Evolutionary conservation across 2,113 vertebrate genomes (phyloP), one percentile per base, ranked within the genome.

Genomic region (Cricetomys ansorgei): DNA sequence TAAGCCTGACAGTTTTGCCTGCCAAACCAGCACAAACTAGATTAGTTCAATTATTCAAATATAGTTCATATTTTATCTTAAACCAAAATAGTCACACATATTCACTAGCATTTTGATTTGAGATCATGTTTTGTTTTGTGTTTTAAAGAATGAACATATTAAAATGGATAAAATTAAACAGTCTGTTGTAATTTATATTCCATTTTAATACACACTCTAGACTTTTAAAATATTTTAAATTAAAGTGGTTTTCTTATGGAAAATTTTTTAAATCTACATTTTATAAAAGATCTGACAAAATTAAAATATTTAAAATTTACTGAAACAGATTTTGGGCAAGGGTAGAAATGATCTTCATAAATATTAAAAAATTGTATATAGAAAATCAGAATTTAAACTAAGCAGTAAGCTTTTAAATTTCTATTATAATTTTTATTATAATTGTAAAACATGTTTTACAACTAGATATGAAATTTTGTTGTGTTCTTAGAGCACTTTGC

Each of bases 301-400:
- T 75, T 88, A 5, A 84, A 43, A 37, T 59, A 53, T 96, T 81
- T 67, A 53, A 83, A 89, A 76, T 43, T 92, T 91, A 83, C 10
- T 65, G 7, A 72, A 34, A 76, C 0, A 37, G 57, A 57, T 40
- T 91, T 86, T 91, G 40, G n/a, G 2, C 29, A 7, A 87, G 2
- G 3, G 8, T 23, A 65, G 48, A 94, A 94, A 92, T 8, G 79
- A 69, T 1, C 3, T 80, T 91, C 17, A 40, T 87, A 96, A 92
- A 45, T 73, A 77, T 37, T 53, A 53, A 37, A 27, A 45, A 45
- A 6, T 70, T 55, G 37, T 59, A 7, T 80, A 59, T 93, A 13
- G 43, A 88, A 3, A 5, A 19, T 5, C 92, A 91, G 1, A 83
- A 88, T 43, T 81, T 59, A 96, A 15, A 27, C 45, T 85, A 88